Percentiles rank a stretch among this genome's conserved stretches.
phyloP scores from a whole-genome alignment of 2,888 invertebrate species.

The Macrophya annulata region DNA sequence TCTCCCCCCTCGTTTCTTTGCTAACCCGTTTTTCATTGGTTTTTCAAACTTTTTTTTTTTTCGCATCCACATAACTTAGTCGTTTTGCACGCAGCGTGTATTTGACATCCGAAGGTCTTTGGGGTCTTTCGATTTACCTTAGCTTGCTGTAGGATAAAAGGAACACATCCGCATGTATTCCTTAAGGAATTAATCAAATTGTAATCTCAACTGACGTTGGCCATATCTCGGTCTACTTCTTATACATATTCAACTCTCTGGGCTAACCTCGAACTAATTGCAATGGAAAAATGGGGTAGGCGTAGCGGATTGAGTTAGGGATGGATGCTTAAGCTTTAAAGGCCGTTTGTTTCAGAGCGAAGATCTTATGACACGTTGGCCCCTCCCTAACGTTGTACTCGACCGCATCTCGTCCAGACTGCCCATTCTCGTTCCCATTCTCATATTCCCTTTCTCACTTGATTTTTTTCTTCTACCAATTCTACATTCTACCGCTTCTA shows the following conservation, averaged over 20 bases:
- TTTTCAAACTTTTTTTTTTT: constrained; percentile 31
- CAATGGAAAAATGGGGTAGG: constrained; percentile 55
- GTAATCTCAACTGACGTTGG: constrained; percentile 19
- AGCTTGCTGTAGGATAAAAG: not conserved
- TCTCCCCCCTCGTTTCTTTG: not conserved
- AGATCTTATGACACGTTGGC: constrained; percentile 68
- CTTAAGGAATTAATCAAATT: constrained; percentile 30
- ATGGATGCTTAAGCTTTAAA: constrained; percentile 55
- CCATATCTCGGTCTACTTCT: constrained; percentile 26
- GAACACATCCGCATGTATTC: not conserved
- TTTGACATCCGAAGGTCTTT: constrained; percentile 28
- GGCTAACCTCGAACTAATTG: constrained; percentile 53
- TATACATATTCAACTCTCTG: constrained; percentile 15
- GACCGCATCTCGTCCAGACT: constrained; percentile 45
- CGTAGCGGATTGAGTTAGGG: constrained; percentile 54
- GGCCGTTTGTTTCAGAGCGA: constrained; percentile 68
- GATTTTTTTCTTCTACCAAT: not conserved
- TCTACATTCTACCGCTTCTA: not conserved
- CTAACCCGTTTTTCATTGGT: constrained; percentile 34
- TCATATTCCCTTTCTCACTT: not conserved
- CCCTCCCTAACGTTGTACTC: constrained; percentile 68
- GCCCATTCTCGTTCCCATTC: constrained; percentile 44
- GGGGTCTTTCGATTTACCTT: not conserved
- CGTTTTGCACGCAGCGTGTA: constrained; percentile 10
- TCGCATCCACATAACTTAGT: constrained; percentile 5